Percentiles rank a stretch among this genome's conserved stretches.
Evolutionary conservation across 2,797 vertebrate genomes (phyloP).

Genomic region (Luscinia megarhynchos): DNA sequence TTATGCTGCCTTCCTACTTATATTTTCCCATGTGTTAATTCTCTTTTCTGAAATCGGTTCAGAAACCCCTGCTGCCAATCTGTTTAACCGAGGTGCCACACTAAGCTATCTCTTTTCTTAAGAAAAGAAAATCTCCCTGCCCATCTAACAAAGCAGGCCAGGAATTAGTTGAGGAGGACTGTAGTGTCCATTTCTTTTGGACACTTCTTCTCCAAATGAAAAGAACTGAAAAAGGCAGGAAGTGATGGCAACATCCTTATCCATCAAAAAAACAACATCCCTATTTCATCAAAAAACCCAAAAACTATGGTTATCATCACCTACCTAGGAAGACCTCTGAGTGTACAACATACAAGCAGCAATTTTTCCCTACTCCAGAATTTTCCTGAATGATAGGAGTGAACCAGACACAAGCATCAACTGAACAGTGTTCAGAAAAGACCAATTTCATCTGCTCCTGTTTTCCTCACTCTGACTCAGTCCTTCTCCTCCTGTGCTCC

Average conservation of each 20-base stretch:
- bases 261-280: neutral
- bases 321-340: neutral
- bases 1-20: neutral
- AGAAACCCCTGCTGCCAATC: neutral
- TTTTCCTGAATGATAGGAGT: neutral
- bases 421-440: neutral
- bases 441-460: neutral
- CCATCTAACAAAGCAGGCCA: neutral
- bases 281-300: neutral
- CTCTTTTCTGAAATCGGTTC: neutral
- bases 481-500: neutral
- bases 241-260: neutral
- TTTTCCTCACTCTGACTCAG: neutral
- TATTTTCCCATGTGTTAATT: neutral
- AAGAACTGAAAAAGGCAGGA: neutral
- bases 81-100: neutral
- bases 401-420: neutral
- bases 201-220: neutral
- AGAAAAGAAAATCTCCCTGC: neutral
- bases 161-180: neutral
- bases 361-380: neutral
- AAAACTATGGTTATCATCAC: accelerated
- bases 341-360: neutral
- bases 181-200: neutral
- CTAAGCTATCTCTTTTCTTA: neutral